Evolutionary conservation across 1,140 invertebrate species (phyloP), one percentile per base, ranked within the genome.

Genomic region (Bombus soroeensis): DNA sequence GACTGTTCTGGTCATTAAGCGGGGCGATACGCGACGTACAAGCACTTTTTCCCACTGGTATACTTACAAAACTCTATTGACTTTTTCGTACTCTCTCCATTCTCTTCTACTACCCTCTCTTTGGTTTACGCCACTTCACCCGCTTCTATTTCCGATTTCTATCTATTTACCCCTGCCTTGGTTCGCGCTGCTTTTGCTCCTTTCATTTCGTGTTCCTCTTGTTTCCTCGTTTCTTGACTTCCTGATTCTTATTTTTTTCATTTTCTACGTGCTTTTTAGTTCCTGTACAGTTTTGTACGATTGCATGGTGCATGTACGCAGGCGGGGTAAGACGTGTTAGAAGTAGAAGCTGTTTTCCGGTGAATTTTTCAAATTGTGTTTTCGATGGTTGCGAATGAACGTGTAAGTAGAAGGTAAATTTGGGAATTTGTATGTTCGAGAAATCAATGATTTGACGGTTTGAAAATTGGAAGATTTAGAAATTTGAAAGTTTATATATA

Each of bases 21-120:
- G 80, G 72, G 76, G 72, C 80, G 84, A 89, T 89, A 86, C 84
- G 87, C 81, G 87, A 89, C 88, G 74, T 87, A 89, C 80, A 41
- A 83, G 77, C 81, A 39, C 57, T 87, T 87, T 87, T 87, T 84
- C 59, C 74, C 39, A 78, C 37, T 70, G 64, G 70, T 82, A 79
- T 85, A 89, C 74, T 70, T 74, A 76, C 74, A 79, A 87, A 82
- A 81, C 76, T 83, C 37, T 84, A 87, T 89, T 87, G 81, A 75
- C 77, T 74, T 81, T 78, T 76, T 82, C 59, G 25, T 71, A 13
- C 57, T 32, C 37, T 64, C 53, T 34, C 39, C 57, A 25, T 79
- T 47, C 3, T 39, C 47, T 43, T n/a, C 6, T 37, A 9, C 28
- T 8, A 28, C 37, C 22, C 5, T 1, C 25, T 41, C 18, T 37